These are phyloP conservation scores for Anoplopoma fimbria DNA, from an alignment of 2,113 vertebrate species.

Conservation along the genomic window DNA sequence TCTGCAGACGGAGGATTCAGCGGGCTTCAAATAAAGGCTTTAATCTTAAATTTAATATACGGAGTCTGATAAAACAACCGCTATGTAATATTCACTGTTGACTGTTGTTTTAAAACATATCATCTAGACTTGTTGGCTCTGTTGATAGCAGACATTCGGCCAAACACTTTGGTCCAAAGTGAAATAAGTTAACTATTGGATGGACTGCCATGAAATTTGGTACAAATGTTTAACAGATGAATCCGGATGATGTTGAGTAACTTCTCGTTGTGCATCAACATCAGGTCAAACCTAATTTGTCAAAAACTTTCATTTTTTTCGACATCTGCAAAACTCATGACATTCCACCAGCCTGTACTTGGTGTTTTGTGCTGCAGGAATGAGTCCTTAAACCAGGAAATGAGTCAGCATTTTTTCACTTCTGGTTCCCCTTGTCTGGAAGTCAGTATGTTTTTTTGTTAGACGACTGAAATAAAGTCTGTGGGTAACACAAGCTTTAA, in stretches of 20 bases:
- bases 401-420: not conserved
- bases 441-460: too few species aligned
- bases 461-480: too few species aligned
- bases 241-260: not conserved
- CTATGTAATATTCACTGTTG: not conserved
- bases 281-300: not conserved
- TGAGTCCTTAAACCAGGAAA: not conserved
- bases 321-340: not conserved
- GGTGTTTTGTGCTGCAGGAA: not conserved
- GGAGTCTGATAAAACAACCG: not conserved
- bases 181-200: not conserved
- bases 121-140: not conserved
- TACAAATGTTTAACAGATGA: not conserved
- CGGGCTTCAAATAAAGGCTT: not conserved
- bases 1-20: not conserved
- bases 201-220: not conserved
- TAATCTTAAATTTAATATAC: constrained; percentile 21
- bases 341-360: not conserved
- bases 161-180: not conserved
- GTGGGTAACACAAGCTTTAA: too few species aligned
- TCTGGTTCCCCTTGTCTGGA: not conserved
- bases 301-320: not conserved
- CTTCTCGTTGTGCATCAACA: not conserved
- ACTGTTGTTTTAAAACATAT: not conserved
- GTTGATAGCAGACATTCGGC: not conserved